Evolutionary conservation across 1,140 invertebrate species (phyloP), one percentile per base, ranked within the genome.

Genomic region (Rhynchophorus ferrugineus): DNA sequence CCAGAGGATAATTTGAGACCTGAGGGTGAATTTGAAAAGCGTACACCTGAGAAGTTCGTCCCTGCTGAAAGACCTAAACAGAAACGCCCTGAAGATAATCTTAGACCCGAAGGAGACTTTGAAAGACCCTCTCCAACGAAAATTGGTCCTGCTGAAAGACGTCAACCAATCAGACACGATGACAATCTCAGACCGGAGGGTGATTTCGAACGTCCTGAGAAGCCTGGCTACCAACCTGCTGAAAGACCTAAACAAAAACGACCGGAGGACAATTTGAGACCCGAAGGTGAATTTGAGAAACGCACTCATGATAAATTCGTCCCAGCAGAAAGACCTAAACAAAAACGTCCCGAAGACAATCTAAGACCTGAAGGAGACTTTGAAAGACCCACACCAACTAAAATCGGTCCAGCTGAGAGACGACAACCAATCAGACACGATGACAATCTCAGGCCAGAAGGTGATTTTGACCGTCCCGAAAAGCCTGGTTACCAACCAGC

Each of bases 51-150:
- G 7, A 54, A 66, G 49, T 76, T 67, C 54, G 61, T 59, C 21
- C 73, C 71, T 11, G 80, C 73, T 0, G 82, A 84, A 55, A 67
- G 73, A 37, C 75, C 70, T 5, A 72, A 74, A 61, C 72, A 66
- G 1, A 65, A 67, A 52, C 65, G 64, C 49, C 80, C 78, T 41
- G 65, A 74, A 22, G 81, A 83, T 58, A 82, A 83, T 64, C 60
- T 82, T 0, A 71, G 67, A 69, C 74, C 77, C 1, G 77, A 81
- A 62, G 78, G 78, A 37, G 76, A 76, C n/a, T 82, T 73, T 57
- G 69, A 70, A 51, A 72, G 62, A 68, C 73, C 71, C 55, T 73
- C 63, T 20, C 68, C 71, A 55, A 62, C 68, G 3, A 65, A 71
- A 49, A 66, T 71, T 42, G 56, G 61, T 22, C 78, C 75, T 24